Percentiles rank a stretch among this genome's conserved stretches.
phyloP scores from a whole-genome alignment of 2,888 invertebrate genomes.

The Chymomyza fuscimana region DNA sequence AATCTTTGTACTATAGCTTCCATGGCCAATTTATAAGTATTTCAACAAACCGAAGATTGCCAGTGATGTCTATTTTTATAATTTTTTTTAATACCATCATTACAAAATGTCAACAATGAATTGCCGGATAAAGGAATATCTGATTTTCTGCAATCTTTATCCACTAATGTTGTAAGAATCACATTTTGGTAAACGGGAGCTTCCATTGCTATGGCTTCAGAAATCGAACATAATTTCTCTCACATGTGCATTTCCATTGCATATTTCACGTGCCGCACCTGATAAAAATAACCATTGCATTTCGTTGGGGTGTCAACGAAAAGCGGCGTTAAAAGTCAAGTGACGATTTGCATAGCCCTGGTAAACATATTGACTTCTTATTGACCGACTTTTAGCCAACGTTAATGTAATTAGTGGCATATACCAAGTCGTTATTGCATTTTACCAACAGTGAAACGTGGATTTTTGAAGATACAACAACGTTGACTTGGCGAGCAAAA shows the following conservation, averaged over 20 bases:
- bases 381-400: constrained; percentile 67
- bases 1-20: too few species aligned
- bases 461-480: constrained; percentile 75
- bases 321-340: constrained; percentile 50
- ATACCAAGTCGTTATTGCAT: constrained; percentile 61
- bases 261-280: constrained; percentile 47
- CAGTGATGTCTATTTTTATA: not conserved
- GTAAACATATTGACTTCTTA: constrained; percentile 64
- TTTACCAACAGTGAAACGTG: constrained; percentile 73
- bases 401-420: constrained; percentile 79
- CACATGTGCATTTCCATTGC: constrained; percentile 32
- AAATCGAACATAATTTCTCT: constrained; percentile 62
- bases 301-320: constrained; percentile 30
- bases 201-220: constrained; percentile 52
- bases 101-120: not conserved
- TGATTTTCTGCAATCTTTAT: not conserved
- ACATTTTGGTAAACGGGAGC: constrained; percentile 39
- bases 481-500: constrained; percentile 36
- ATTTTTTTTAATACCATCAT: not conserved
- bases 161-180: constrained; percentile 2
- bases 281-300: not conserved
- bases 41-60: too few species aligned
- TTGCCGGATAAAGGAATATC: not conserved
- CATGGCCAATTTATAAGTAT: too few species aligned
- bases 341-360: constrained; percentile 52